Percentiles rank a stretch among this genome's conserved stretches.
phyloP scores from a whole-genome alignment of 2,888 invertebrate species.

The Magallana nippona region DNA sequence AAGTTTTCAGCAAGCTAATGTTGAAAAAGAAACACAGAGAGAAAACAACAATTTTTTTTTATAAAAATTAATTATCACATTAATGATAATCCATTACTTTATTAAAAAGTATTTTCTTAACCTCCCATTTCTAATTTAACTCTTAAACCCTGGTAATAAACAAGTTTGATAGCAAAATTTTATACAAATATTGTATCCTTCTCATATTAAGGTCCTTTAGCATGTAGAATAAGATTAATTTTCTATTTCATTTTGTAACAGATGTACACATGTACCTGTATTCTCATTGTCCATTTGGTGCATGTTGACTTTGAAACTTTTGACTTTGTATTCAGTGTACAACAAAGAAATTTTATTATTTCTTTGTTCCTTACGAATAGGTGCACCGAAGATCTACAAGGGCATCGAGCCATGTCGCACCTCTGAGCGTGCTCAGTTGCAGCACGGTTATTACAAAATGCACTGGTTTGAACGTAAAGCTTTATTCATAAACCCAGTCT shows the following conservation, averaged over 20 bases:
- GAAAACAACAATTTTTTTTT: too few relatives aligned
- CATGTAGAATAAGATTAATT: neutral
- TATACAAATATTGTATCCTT: neutral
- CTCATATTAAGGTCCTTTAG: neutral
- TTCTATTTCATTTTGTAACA: neutral
- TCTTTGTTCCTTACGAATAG: constrained; percentile 42
- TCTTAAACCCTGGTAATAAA: too few relatives aligned
- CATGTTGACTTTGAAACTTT: neutral
- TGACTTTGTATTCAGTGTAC: neutral
- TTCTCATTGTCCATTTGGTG: neutral
- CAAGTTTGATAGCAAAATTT: too few relatives aligned
- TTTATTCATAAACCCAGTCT: constrained; percentile 49
- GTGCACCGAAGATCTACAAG: constrained; percentile 34
- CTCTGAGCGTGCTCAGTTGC: constrained; percentile 28
- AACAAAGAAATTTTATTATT: constrained; percentile 26
- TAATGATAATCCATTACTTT: too few relatives aligned
- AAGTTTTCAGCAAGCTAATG: too few relatives aligned
- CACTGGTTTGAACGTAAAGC: constrained; percentile 49
- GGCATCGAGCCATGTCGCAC: constrained; percentile 26
- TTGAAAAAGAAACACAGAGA: too few relatives aligned
- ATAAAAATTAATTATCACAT: too few relatives aligned
- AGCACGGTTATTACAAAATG: constrained; percentile 47
- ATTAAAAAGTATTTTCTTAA: too few relatives aligned
- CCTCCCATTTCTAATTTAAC: too few relatives aligned
- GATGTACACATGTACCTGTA: neutral